Evolutionary conservation across 2,797 vertebrate genomes (phyloP).

Genomic region (Fundulus diaphanus): DNA sequence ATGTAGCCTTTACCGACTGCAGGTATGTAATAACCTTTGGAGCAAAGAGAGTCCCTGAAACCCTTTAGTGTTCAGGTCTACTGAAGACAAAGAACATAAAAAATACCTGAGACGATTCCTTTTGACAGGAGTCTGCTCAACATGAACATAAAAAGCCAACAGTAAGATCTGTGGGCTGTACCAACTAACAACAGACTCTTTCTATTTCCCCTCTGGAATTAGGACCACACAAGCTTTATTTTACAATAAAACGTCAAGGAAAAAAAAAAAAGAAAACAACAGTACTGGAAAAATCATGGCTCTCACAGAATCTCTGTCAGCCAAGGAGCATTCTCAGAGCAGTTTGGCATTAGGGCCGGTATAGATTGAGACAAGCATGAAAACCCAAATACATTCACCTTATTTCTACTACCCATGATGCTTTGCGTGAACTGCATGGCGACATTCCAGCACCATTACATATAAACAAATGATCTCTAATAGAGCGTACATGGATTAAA

Average conservation of each 20-base stretch:
- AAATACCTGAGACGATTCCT: conserved; percentile 6
- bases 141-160: conserved; percentile 25
- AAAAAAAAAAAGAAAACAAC: conserved; percentile 35
- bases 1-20: conserved; percentile 10
- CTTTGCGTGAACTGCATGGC: no score
- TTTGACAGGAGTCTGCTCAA: conserved; percentile 26
- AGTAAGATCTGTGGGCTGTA: conserved; percentile 43
- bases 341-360: background rate
- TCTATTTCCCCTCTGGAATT: conserved; percentile 19
- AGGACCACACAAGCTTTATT: conserved; percentile 22
- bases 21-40: conserved; percentile 7
- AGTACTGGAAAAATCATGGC: conserved; percentile 18
- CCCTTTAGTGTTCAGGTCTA: conserved; percentile 15
- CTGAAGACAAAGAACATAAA: conserved; percentile 14
- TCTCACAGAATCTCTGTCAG: conserved; percentile 20
- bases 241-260: conserved; percentile 28
- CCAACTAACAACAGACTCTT: conserved; percentile 27
- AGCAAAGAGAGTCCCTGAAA: background rate
- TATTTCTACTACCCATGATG: background rate
- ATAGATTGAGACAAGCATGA: background rate
- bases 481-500: no score
- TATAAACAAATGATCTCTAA: no score
- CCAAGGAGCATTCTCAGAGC: no score
- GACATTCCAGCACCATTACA: no score
- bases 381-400: background rate